Evolutionary conservation across 2,797 vertebrate species (phyloP).

Genomic region (Cichlasoma orientale): DNA sequence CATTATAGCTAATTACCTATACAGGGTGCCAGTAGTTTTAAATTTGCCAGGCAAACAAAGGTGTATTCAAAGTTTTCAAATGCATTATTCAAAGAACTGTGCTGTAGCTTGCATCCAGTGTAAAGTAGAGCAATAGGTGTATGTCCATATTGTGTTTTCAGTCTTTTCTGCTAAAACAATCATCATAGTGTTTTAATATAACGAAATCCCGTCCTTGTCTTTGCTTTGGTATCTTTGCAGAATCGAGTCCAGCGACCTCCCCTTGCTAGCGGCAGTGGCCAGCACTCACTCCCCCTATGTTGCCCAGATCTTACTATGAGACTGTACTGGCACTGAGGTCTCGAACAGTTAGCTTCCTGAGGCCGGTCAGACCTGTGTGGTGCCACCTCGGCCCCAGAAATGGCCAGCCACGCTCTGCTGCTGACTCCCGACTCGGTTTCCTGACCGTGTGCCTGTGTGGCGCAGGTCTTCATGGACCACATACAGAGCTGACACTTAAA

Average conservation of each 20-base stretch:
- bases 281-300: conserved; percentile 98
- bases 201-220: neutral
- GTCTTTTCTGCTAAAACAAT: neutral
- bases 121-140: too few species aligned
- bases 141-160: too few species aligned
- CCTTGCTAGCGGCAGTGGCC: conserved; percentile 94
- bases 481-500: neutral
- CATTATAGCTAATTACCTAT: neutral
- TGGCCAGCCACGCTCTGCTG: conserved; percentile 9
- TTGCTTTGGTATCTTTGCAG: conserved; percentile 71
- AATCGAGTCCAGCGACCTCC: conserved; percentile 98
- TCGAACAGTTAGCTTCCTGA: neutral
- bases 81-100: neutral
- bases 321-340: conserved; percentile 23
- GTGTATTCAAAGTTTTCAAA: neutral
- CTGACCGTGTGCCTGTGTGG: conserved; percentile 16
- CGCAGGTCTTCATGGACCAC: conserved; percentile 22
- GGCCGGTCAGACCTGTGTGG: conserved; percentile 12
- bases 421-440: conserved; percentile 9
- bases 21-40: neutral
- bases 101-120: too few species aligned
- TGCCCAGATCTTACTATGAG: conserved; percentile 96
- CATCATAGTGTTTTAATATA: neutral
- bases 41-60: neutral
- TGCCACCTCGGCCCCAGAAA: neutral